Conservation (phyloP, 2,888 invertebrate species). For the Synanthedon andrenaeformis region DNA sequence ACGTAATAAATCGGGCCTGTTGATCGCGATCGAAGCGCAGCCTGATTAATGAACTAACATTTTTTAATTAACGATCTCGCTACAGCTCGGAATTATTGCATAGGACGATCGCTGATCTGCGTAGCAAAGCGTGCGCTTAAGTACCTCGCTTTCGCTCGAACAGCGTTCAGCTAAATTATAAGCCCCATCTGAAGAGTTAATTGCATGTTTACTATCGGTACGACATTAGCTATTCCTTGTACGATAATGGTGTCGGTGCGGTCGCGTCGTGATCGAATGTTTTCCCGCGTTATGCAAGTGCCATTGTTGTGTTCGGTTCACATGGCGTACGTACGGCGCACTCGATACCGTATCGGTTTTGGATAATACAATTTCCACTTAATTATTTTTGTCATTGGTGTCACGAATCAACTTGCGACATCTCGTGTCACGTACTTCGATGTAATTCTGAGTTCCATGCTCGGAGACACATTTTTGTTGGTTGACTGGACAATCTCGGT, state of each 20-base stretch:
- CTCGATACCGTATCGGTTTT: slow-evolving; percentile 22
- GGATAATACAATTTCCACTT: slow-evolving; percentile 31
- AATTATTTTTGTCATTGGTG: slow-evolving; percentile 44
- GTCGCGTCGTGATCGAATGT: slow-evolving; percentile 42
- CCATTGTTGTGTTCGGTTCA: slow-evolving; percentile 32
- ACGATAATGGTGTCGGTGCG: slow-evolving; percentile 31
- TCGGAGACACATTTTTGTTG: slow-evolving; percentile 26
- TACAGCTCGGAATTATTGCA: slow-evolving; percentile 26
- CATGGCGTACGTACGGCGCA: slow-evolving; percentile 16
- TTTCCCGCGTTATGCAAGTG: slow-evolving; percentile 44
- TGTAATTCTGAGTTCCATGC: slow-evolving; percentile 39
- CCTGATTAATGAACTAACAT: slow-evolving; percentile 45
- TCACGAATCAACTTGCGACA: slow-evolving; percentile 37
- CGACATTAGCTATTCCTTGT: slow-evolving; percentile 30
- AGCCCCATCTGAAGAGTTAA: slow-evolving; percentile 32
- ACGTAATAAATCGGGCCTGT: slow-evolving; percentile 41
- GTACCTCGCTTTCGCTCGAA: slow-evolving; percentile 25
- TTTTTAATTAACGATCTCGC: slow-evolving; percentile 47
- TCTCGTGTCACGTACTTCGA: slow-evolving; percentile 40
- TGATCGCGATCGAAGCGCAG: slow-evolving; percentile 35
- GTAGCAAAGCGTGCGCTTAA: slow-evolving; percentile 2
- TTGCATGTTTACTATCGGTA: slow-evolving; percentile 36
- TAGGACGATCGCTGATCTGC: slow-evolving; percentile 16
- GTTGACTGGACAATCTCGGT: slow-evolving; percentile 6
- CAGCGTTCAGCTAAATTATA: slow-evolving; percentile 35